phyloP scores from a whole-genome alignment of 1,140 invertebrate species.

The Meloidogyne exigua region DNA sequence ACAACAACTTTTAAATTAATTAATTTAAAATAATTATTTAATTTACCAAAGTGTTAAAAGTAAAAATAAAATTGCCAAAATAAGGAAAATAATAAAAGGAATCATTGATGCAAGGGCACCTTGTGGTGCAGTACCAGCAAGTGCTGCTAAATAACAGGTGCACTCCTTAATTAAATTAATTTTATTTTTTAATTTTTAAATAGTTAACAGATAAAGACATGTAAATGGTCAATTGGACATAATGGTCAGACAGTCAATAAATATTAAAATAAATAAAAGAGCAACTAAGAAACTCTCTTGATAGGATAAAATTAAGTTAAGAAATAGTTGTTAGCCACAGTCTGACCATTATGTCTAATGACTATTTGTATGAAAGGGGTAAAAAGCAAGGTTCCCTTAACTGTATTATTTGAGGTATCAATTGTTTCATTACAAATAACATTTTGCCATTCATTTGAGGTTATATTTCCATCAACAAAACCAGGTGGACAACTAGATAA shows the following conservation, averaged over 20 bases:
- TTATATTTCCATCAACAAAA: background rate
- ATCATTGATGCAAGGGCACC: constrained; percentile 40
- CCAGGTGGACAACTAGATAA: background rate
- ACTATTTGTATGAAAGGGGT: too few relatives aligned
- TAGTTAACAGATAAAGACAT: too few relatives aligned
- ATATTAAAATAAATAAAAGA: too few relatives aligned
- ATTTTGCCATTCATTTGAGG: background rate
- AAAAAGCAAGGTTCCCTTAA: too few relatives aligned
- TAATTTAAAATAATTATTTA: background rate
- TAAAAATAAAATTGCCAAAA: constrained; percentile 58
- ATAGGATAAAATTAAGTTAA: too few relatives aligned
- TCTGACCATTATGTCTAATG: too few relatives aligned
- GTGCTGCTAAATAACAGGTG: constrained; percentile 46
- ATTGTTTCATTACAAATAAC: background rate
- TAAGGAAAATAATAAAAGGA: constrained; percentile 54
- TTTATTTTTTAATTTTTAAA: too few relatives aligned
- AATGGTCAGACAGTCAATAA: too few relatives aligned
- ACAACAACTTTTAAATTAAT: constrained; percentile 17
- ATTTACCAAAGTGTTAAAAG: constrained; percentile 54
- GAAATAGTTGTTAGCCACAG: too few relatives aligned
- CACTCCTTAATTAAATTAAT: constrained; percentile 34
- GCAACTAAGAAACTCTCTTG: too few relatives aligned
- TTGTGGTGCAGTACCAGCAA: background rate
- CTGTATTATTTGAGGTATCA: background rate
- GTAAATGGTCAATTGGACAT: too few relatives aligned